Conservation (phyloP, 2,888 invertebrate genomes). For the Leucophora obtusa region DNA sequence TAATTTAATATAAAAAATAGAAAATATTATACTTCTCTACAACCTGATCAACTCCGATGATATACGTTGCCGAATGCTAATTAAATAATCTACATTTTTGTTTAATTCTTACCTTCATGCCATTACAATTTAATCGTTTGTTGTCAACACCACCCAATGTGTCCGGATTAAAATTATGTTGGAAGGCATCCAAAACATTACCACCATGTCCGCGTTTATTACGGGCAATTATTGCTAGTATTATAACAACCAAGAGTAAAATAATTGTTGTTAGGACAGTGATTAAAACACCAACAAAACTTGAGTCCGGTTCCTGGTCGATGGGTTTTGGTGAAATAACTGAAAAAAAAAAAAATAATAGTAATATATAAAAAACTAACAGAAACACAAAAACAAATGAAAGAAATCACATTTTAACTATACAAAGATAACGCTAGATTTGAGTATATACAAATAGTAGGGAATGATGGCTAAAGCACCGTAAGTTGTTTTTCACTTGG, state of each 20-base stretch:
- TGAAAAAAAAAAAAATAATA: slow-evolving; percentile 54
- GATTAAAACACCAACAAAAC: slow-evolving; percentile 83
- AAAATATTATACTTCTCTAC: not conserved
- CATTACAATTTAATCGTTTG: slow-evolving; percentile 79
- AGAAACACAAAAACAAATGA: slow-evolving; percentile 2
- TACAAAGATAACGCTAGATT: not conserved
- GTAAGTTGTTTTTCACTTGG: too few species aligned
- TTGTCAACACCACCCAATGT: slow-evolving; percentile 78
- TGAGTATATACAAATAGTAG: not conserved
- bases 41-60: not conserved
- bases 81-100: not conserved
- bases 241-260: slow-evolving; percentile 84
- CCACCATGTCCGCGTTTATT: slow-evolving; percentile 80
- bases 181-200: slow-evolving; percentile 78
- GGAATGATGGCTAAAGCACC: too few species aligned
- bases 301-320: slow-evolving; percentile 81
- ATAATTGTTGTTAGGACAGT: slow-evolving; percentile 86
- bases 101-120: slow-evolving; percentile 77
- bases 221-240: slow-evolving; percentile 84
- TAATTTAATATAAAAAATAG: not conserved
- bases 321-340: slow-evolving; percentile 80
- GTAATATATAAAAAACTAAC: slow-evolving; percentile 9
- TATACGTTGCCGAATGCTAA: not conserved
- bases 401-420: not conserved
- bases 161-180: slow-evolving; percentile 79